A percentile compares a stretch with the other conserved stretches of the same genome.
Conservation (phyloP, 1,140 invertebrate genomes). For the Melipona quadrifasciata region DNA sequence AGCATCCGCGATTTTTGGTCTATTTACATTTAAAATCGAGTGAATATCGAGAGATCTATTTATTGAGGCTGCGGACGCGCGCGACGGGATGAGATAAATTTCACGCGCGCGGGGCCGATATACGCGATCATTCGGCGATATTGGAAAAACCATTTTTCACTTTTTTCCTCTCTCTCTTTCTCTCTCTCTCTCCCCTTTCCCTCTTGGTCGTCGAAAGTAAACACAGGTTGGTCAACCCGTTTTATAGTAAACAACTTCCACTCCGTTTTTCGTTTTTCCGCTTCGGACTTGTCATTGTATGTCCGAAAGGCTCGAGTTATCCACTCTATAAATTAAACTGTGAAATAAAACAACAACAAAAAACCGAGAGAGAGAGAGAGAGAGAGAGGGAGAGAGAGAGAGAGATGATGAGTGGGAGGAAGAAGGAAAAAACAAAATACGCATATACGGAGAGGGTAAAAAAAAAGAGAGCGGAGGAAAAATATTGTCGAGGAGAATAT, state of each 20-base stretch:
- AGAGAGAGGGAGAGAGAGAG: not conserved
- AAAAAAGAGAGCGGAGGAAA: not conserved
- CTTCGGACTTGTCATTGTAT: slow-evolving; percentile 36
- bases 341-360: not conserved
- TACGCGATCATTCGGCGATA: slow-evolving; percentile 35
- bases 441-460: no score
- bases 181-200: no score
- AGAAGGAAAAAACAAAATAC: not conserved
- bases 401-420: not conserved
- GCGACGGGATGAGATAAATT: slow-evolving; percentile 25
- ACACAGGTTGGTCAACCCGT: slow-evolving; percentile 41
- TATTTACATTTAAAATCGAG: slow-evolving; percentile 52
- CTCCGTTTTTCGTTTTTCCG: not conserved
- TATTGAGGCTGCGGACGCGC: slow-evolving; percentile 30
- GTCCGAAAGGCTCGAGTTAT: slow-evolving; percentile 24
- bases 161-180: not conserved
- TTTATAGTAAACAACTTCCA: slow-evolving; percentile 41
- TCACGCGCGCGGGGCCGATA: not conserved
- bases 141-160: slow-evolving; percentile 40
- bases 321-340: slow-evolving; percentile 43
- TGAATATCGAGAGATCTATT: slow-evolving; percentile 45
- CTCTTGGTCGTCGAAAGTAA: slow-evolving; percentile 17
- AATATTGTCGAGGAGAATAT: slow-evolving; percentile 18
- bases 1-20: slow-evolving; percentile 44
- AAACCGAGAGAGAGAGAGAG: not conserved